Base-by-base conservation (phyloP, 2,113 vertebrate species). In the Phalacrocorax brasilianus region DNA sequence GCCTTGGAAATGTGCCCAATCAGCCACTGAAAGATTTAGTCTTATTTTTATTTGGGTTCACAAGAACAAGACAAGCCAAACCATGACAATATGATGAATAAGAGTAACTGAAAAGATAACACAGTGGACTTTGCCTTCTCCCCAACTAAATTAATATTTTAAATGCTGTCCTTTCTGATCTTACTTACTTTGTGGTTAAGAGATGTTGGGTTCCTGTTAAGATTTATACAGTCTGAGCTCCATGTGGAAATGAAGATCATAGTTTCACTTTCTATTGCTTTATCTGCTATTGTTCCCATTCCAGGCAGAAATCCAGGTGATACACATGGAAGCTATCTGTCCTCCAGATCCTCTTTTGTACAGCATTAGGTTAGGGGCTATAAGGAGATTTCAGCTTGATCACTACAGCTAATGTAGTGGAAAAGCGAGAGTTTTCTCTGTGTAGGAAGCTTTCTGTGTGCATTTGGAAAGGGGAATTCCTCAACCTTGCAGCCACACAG, bases 181-280 rank as follows among this genome's bases (percentile, higher is more conserved):
- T 83, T 30, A 21, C 59, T 71, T 85, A 27, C 20, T 84, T 78
- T 80, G n/a, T 83, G 35, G 85, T 89, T 71, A 81, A 94, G 78
- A 90, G 47, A 93, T 50, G 28, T 17, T 75, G 62, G 8, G 35
- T 49, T 88, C 71, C 58, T 82, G 55, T 87, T 85, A 63, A 88
- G 68, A 88, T 83, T 94, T 70, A 44, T 58, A 70, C 28, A 73
- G 78, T 45, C 81, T 82, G 81, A 94, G 38, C 18, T 90, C 65
- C 88, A 84, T 65, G 52, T 94, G 95, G 92, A 92, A 86, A 74
- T 56, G 72, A 67, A 83, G 79, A 75, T 84, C 47, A 32, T 20
- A 38, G 61, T 88, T 93, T 91, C 92, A 77, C 19, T 89, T 90
- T 95, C 85, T 91, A 27, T 91, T 80, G 79, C 80, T 89, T 89